phyloP scores from a whole-genome alignment of 2,888 invertebrate genomes.

The Eupithecia vulgata region DNA sequence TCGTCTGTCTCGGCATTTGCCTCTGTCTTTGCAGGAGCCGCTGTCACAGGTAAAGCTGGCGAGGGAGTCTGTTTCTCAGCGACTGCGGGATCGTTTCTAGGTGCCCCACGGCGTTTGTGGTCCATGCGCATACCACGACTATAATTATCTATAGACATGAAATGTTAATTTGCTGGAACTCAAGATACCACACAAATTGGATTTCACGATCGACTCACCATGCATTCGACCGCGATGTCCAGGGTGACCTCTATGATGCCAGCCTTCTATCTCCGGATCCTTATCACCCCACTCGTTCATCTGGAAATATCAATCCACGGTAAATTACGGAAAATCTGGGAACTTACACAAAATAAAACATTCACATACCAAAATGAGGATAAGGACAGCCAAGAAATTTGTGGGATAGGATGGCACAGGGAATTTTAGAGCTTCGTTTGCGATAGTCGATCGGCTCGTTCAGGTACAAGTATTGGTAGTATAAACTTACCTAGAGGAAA shows the following conservation, averaged over 20 bases:
- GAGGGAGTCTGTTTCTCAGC: conserved; percentile 63
- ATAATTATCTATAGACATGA: conserved; percentile 64
- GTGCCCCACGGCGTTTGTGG: conserved; percentile 68
- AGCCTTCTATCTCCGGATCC: conserved; percentile 76
- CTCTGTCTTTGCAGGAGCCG: conserved; percentile 67
- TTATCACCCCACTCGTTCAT: conserved; percentile 82
- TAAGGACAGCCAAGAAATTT: conserved; percentile 81
- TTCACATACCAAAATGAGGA: conserved; percentile 76
- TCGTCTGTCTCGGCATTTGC: conserved; percentile 75
- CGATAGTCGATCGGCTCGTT: conserved; percentile 77
- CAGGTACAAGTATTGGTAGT: conserved; percentile 68
- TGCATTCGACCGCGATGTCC: conserved; percentile 80
- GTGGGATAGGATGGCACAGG: conserved; percentile 79
- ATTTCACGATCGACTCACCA: conserved; percentile 52
- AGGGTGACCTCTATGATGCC: conserved; percentile 80
- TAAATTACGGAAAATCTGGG: neutral
- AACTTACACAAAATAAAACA: conserved; percentile 37
- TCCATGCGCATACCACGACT: conserved; percentile 76
- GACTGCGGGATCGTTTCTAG: conserved; percentile 68
- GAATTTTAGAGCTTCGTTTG: conserved; percentile 64
- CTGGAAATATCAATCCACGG: conserved; percentile 48
- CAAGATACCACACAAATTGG: neutral
- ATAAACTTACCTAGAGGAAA: conserved; percentile 71
- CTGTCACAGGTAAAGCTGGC: conserved; percentile 67
- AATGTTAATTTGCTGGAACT: neutral